Percentiles rank a stretch among this genome's conserved stretches.
Conservation (phyloP, 2,888 invertebrate species). For the Apocheima hispidaria region DNA sequence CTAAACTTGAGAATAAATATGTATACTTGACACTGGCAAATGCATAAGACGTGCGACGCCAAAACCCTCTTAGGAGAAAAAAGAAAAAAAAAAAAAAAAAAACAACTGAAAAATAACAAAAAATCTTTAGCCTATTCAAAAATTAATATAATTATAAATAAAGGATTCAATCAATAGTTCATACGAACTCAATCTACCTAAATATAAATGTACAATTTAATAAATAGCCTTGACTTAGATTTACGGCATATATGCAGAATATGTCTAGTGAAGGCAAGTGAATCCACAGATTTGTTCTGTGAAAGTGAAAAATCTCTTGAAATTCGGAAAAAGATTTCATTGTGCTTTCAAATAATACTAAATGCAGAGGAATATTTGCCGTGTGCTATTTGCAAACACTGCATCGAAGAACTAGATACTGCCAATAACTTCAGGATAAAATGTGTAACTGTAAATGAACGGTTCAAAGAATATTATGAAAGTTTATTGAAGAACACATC, state of each 20-base stretch:
- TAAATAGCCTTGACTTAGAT: constrained; percentile 3
- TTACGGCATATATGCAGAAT: constrained; percentile 60
- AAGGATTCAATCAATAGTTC: too few relatives aligned
- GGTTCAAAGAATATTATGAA: constrained; percentile 51
- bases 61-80: too few relatives aligned
- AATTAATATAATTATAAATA: too few relatives aligned
- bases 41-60: too few relatives aligned
- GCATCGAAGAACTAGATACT: constrained; percentile 62
- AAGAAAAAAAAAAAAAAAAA: too few relatives aligned
- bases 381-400: constrained; percentile 62
- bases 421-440: constrained; percentile 67
- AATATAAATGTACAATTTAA: constrained; percentile 21
- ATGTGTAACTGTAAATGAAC: constrained; percentile 66
- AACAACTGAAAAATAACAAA: too few relatives aligned
- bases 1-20: too few relatives aligned
- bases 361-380: constrained; percentile 59
- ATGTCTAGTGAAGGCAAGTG: constrained; percentile 57
- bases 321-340: constrained; percentile 61
- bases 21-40: too few relatives aligned
- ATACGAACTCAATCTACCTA: not conserved
- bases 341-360: constrained; percentile 69
- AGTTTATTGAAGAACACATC: constrained; percentile 16
- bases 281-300: constrained; percentile 55
- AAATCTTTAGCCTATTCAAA: too few relatives aligned
- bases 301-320: constrained; percentile 52